Conservation (phyloP, 1,140 invertebrate genomes). For the Drosophila trapezifrons region DNA sequence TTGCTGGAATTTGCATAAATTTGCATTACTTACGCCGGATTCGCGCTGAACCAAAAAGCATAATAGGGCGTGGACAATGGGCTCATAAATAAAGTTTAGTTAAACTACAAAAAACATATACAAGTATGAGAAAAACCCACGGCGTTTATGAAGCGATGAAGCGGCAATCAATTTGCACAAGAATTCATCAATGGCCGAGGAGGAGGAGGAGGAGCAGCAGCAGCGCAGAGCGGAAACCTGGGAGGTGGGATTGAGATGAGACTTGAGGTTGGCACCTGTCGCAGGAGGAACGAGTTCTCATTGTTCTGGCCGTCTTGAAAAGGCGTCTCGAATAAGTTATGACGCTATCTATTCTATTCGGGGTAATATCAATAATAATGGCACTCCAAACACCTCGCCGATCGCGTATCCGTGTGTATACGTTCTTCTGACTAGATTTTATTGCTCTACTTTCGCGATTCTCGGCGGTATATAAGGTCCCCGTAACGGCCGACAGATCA, state of each 20-base stretch:
- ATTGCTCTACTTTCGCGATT: constrained; percentile 62
- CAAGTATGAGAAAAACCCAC: constrained; percentile 11
- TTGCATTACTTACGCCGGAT: constrained; percentile 21
- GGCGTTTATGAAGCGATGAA: constrained; percentile 11
- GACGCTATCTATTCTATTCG: constrained; percentile 3
- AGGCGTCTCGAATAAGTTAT: constrained; percentile 54
- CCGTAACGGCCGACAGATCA: constrained; percentile 23
- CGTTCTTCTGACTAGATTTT: constrained; percentile 45
- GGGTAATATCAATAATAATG: constrained; percentile 46
- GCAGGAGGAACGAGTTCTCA: constrained; percentile 73
- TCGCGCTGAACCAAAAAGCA: constrained; percentile 33
- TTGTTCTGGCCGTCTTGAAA: constrained; percentile 56
- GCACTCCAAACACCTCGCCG: constrained; percentile 12
- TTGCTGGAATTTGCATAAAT: constrained; percentile 33
- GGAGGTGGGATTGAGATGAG: neutral
- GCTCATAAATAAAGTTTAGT: constrained; percentile 31
- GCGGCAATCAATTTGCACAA: constrained; percentile 40
- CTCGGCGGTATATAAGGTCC: constrained; percentile 56
- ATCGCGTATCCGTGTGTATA: constrained; percentile 39
- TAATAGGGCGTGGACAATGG: constrained; percentile 44
- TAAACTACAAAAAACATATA: constrained; percentile 3
- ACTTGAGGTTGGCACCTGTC: constrained; percentile 28
- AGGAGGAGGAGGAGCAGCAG: constrained; percentile 1
- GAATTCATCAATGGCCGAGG: constrained; percentile 31
- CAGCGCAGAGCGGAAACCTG: constrained; percentile 4